Conservation (phyloP, 2,797 vertebrate species). For the Xiphophorus birchmanni region DNA sequence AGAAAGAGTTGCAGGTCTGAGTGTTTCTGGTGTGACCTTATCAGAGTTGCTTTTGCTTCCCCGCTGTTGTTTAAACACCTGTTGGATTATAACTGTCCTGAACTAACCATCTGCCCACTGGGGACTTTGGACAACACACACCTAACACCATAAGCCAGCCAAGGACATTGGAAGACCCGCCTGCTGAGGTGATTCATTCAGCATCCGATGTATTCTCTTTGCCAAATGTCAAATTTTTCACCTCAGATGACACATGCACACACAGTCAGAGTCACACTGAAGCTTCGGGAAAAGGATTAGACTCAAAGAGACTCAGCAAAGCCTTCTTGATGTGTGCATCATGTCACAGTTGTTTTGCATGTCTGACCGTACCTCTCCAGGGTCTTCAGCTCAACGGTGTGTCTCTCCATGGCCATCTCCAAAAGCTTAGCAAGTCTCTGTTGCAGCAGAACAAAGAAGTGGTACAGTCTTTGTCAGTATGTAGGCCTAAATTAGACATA, state of each 20-base stretch:
- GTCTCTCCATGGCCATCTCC: slow-evolving; percentile 90
- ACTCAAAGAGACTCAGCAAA: slow-evolving; percentile 31
- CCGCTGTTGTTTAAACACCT: slow-evolving; percentile 72
- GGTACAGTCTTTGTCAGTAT: slow-evolving; percentile 26
- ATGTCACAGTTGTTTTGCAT: slow-evolving; percentile 48
- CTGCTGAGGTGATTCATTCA: slow-evolving; percentile 53
- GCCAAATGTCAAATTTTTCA: slow-evolving; percentile 63
- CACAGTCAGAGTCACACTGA: slow-evolving; percentile 19
- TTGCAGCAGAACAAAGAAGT: slow-evolving; percentile 53
- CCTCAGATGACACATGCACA: slow-evolving; percentile 45
- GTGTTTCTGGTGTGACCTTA: slow-evolving; percentile 53
- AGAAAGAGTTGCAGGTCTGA: slow-evolving; percentile 10
- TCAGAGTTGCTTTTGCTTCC: slow-evolving; percentile 35
- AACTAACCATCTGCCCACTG: slow-evolving; percentile 68
- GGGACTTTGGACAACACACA: slow-evolving; percentile 51
- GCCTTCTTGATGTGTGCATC: slow-evolving; percentile 39
- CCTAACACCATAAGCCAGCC: slow-evolving; percentile 28
- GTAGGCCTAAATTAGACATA: slow-evolving; percentile 11
- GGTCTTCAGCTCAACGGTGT: slow-evolving; percentile 84
- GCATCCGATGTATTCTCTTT: slow-evolving; percentile 50
- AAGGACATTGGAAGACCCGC: slow-evolving; percentile 43
- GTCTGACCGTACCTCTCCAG: slow-evolving; percentile 84
- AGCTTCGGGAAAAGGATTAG: slow-evolving; percentile 44
- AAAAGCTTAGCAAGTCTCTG: slow-evolving; percentile 90
- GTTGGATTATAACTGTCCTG: slow-evolving; percentile 66